Evolutionary conservation across 2,888 invertebrate species (phyloP).

Genomic region (Odontocolon sp.): DNA sequence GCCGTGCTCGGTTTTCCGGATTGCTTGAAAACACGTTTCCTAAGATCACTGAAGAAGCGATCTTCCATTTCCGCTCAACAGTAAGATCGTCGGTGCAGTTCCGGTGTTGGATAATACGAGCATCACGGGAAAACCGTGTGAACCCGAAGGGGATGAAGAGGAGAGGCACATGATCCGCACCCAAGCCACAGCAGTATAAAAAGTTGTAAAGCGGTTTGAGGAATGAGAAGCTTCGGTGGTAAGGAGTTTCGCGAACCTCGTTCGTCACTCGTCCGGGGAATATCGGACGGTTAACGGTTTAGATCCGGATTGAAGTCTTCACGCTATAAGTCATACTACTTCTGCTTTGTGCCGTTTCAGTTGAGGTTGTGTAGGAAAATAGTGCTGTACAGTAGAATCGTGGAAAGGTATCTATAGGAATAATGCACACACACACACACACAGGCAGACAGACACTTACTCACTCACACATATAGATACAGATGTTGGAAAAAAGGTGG

Average conservation of each 20-base stretch:
- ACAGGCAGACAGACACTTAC: too few relatives aligned
- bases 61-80: background rate
- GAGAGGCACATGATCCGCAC: background rate
- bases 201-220: slow-evolving; percentile 6
- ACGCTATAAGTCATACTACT: background rate
- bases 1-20: background rate
- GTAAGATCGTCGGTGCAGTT: background rate
- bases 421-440: background rate
- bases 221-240: background rate
- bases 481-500: background rate
- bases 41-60: background rate
- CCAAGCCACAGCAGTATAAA: slow-evolving; percentile 9
- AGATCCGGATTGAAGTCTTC: background rate
- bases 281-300: slow-evolving; percentile 18
- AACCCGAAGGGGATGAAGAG: background rate
- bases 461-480: too few relatives aligned
- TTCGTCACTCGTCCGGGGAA: slow-evolving; percentile 1
- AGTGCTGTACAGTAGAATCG: background rate
- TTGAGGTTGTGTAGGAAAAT: too few relatives aligned
- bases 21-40: background rate
- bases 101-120: background rate
- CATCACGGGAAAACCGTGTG: background rate
- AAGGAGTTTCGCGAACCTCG: background rate
- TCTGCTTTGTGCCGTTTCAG: background rate
- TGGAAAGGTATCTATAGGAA: background rate